These are phyloP conservation scores for Napeogenes inachia DNA, from an alignment of 2,888 invertebrate genomes.

Conservation along the genomic window DNA sequence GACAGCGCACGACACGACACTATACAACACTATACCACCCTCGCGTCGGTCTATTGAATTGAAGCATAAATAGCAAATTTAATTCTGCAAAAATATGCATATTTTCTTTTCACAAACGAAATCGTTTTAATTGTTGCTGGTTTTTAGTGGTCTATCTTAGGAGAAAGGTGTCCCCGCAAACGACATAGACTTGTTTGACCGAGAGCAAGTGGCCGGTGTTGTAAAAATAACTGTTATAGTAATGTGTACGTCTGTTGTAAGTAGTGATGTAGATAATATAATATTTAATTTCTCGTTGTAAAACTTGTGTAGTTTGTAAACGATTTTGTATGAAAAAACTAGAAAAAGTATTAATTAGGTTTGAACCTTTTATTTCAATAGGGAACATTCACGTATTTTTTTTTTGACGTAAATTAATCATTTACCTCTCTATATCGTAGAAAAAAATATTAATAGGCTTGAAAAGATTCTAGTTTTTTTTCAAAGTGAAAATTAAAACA, in stretches of 20 bases:
- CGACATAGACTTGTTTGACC: not conserved
- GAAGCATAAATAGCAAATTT: not conserved
- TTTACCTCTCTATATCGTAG: no score
- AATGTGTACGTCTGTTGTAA: not conserved
- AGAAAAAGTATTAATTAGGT: not conserved
- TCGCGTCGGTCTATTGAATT: not conserved
- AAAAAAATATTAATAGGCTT: no score
- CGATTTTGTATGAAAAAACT: not conserved
- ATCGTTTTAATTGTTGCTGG: no score
- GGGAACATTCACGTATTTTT: no score
- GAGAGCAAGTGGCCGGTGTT: not conserved
- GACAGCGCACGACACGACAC: constrained; percentile 9
- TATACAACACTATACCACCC: no score
- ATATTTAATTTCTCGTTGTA: no score
- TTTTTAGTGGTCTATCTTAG: not conserved
- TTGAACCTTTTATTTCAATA: not conserved
- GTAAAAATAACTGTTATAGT: constrained; percentile 1
- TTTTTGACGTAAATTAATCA: no score
- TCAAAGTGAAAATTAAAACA: no score
- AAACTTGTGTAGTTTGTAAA: no score
- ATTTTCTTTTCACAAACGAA: no score
- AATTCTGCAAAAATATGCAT: no score
- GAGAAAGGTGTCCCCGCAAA: not conserved
- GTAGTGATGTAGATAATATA: not conserved
- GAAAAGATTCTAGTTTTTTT: no score